phyloP scores from a whole-genome alignment of 2,888 invertebrate genomes.

The Eupelmus urozonus region DNA sequence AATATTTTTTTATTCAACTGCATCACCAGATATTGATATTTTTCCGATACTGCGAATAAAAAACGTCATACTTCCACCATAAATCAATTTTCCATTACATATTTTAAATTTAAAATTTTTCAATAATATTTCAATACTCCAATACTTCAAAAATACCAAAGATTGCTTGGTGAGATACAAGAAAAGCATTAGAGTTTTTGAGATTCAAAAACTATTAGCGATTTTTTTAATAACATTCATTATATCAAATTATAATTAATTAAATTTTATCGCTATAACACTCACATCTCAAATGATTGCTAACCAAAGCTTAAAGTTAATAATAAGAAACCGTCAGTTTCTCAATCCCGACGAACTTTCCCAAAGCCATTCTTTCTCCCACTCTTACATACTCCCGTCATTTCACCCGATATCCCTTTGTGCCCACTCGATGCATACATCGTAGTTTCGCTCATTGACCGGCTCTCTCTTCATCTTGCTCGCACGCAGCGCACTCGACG shows the following conservation, averaged over 20 bases:
- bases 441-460: slow-evolving; percentile 33
- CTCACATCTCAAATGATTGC: too few relatives aligned
- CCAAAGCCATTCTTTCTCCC: not conserved
- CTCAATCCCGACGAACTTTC: too few relatives aligned
- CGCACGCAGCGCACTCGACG: slow-evolving; percentile 60
- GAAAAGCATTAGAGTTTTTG: not conserved
- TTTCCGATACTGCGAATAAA: not conserved
- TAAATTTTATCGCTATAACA: too few relatives aligned
- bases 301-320: too few relatives aligned
- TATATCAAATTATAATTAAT: too few relatives aligned
- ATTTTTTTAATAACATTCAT: too few relatives aligned
- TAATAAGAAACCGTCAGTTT: too few relatives aligned
- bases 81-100: not conserved
- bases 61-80: not conserved
- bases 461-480: slow-evolving; percentile 43
- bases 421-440: slow-evolving; percentile 5
- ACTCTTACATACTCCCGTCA: not conserved
- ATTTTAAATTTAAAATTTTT: not conserved
- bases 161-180: not conserved
- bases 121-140: not conserved
- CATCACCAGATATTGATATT: not conserved
- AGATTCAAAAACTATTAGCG: not conserved
- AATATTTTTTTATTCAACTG: not conserved
- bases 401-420: slow-evolving; percentile 12
- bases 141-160: not conserved